phyloP scores from a whole-genome alignment of 2,113 vertebrate species.

The Lota lota region DNA sequence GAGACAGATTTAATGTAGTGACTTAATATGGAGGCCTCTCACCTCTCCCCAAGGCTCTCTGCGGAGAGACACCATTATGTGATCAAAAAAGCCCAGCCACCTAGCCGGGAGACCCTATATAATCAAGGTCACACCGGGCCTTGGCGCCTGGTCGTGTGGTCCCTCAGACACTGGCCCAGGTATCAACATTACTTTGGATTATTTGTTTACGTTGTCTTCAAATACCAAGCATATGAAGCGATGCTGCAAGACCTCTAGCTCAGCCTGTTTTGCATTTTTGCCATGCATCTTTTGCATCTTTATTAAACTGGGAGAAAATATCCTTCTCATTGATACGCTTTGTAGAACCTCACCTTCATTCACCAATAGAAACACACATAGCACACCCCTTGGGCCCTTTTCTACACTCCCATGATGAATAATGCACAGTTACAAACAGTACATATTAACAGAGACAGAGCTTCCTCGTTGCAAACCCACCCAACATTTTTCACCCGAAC shows the following conservation, averaged over 20 bases:
- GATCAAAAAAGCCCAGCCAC: slow-evolving; percentile 42
- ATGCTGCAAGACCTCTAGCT: no score
- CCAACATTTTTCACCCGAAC: no score
- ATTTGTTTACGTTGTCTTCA: no score
- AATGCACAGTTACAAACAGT: slow-evolving; percentile 18
- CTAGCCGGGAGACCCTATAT: slow-evolving; percentile 31
- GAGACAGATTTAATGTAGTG: slow-evolving; percentile 56
- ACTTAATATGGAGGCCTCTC: slow-evolving; percentile 48
- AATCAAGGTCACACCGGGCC: slow-evolving; percentile 39
- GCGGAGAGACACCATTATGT: slow-evolving; percentile 40
- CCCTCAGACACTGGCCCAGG: no score
- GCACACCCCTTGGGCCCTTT: neutral
- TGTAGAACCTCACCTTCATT: neutral
- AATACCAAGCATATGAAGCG: no score
- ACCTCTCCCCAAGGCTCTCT: slow-evolving; percentile 35
- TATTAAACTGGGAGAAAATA: no score
- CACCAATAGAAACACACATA: neutral
- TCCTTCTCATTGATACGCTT: neutral
- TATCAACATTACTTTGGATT: no score
- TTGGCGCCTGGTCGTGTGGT: neutral
- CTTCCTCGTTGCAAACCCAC: no score
- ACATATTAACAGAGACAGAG: neutral
- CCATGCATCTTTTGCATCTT: no score
- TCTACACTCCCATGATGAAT: slow-evolving; percentile 18
- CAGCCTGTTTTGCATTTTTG: no score